Evolutionary conservation across 2,797 vertebrate genomes (phyloP).

Genomic region (Staurois parvus): DNA sequence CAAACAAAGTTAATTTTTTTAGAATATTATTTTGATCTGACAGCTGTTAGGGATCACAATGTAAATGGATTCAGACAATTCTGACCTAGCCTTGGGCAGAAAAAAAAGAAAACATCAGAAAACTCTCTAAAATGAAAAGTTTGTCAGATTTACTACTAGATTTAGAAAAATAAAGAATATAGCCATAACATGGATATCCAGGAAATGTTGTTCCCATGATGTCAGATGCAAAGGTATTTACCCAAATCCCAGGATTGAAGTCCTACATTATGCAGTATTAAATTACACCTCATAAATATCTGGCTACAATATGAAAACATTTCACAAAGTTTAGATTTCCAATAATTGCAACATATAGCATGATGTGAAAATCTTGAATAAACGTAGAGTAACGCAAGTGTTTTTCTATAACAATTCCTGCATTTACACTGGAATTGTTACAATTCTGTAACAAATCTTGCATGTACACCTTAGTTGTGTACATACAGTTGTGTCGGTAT

Average conservation of each 20-base stretch:
- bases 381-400: conserved; percentile 41
- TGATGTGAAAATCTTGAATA: conserved; percentile 60
- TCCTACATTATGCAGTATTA: conserved; percentile 22
- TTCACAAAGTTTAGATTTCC: conserved; percentile 33
- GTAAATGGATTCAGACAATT: conserved; percentile 60
- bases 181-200: conserved; percentile 61
- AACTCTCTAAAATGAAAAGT: conserved; percentile 55
- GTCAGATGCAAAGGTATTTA: conserved; percentile 62
- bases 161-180: conserved; percentile 44
- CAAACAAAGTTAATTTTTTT: conserved; percentile 60
- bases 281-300: conserved; percentile 51
- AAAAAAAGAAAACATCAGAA: conserved; percentile 48
- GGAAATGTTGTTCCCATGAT: conserved; percentile 62
- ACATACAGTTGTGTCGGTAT: not conserved
- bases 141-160: conserved; percentile 57
- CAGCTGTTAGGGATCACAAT: conserved; percentile 62
- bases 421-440: not conserved
- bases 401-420: conserved; percentile 50
- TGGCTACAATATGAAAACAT: conserved; percentile 58
- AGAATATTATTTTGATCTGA: conserved; percentile 62
- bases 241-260: conserved; percentile 57
- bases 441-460: conserved; percentile 43
- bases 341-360: conserved; percentile 50
- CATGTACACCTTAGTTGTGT: not conserved
- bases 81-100: conserved; percentile 53